phyloP scores from a whole-genome alignment of 2,113 vertebrate genomes.

The Phyllostomus discolor region DNA sequence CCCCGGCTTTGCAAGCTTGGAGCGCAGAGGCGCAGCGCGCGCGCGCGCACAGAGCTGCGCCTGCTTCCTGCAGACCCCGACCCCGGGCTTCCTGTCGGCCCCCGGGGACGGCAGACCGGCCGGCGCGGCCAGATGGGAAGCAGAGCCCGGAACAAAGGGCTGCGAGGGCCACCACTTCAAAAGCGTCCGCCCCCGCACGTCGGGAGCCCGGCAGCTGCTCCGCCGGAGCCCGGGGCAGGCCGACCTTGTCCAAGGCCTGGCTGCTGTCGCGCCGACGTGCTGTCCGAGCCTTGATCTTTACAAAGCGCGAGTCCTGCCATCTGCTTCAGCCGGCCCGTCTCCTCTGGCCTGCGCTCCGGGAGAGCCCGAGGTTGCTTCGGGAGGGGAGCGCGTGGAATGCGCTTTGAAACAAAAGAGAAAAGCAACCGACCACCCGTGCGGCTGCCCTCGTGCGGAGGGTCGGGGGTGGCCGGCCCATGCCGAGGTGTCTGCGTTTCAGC shows the following conservation, averaged over 20 bases:
- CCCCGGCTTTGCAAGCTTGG: background rate
- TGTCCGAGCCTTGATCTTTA: too few relatives aligned
- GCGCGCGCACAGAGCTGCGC: background rate
- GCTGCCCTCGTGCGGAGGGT: background rate
- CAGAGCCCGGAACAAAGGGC: background rate
- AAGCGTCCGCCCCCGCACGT: background rate
- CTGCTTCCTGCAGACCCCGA: background rate
- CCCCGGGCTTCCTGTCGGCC: background rate
- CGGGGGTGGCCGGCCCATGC: accelerated
- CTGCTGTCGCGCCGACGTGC: background rate
- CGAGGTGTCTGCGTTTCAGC: background rate
- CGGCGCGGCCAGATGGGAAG: background rate
- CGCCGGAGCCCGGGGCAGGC: background rate
- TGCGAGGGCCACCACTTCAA: background rate
- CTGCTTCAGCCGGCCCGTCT: background rate
- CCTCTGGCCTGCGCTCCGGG: background rate
- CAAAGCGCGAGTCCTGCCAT: too few relatives aligned
- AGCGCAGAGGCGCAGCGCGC: background rate
- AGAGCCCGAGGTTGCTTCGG: background rate
- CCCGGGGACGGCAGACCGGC: background rate
- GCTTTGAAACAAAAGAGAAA: background rate
- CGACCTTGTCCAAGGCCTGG: background rate
- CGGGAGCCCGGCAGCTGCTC: background rate
- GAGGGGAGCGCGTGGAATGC: background rate
- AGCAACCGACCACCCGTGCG: accelerated